phyloP scores from a whole-genome alignment of 2,888 invertebrate genomes.

The Imbricaverruca yamaguchii region DNA sequence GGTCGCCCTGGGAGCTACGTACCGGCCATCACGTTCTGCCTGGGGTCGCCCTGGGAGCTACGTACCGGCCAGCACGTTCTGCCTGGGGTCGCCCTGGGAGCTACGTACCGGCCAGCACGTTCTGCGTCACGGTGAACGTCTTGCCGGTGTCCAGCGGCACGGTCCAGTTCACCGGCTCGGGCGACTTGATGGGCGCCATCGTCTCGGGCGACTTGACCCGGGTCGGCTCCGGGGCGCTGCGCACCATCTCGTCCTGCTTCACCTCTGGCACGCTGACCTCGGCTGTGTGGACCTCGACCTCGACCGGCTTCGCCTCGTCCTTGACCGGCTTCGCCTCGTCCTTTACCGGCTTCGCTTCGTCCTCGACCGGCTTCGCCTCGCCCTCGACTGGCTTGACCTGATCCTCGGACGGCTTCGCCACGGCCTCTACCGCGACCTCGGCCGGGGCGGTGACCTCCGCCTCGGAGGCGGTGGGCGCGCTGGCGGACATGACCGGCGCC shows the following conservation, averaged over 20 bases:
- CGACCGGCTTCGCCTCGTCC: background rate
- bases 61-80: no score
- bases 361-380: no score
- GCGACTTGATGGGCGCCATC: constrained; percentile 75
- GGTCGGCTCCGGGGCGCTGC: constrained; percentile 87
- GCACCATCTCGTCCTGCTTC: constrained; percentile 61
- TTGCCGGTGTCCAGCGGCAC: constrained; percentile 88
- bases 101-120: constrained; percentile 75
- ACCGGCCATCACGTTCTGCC: no score
- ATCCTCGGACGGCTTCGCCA: no score
- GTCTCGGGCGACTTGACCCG: constrained; percentile 82
- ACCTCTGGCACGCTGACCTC: constrained; percentile 24
- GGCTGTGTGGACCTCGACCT: constrained; percentile 16
- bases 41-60: no score
- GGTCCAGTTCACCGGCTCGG: constrained; percentile 92
- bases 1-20: no score
- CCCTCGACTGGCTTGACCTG: no score
- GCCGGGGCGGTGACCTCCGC: background rate
- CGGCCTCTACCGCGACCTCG: background rate
- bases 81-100: no score
- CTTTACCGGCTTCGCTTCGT: background rate
- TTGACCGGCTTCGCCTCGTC: background rate
- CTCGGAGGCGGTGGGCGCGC: background rate
- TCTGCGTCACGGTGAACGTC: constrained; percentile 87
- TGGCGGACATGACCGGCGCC: background rate